Conservation (phyloP, 2,888 invertebrate species). For the Oasisia sp. region DNA sequence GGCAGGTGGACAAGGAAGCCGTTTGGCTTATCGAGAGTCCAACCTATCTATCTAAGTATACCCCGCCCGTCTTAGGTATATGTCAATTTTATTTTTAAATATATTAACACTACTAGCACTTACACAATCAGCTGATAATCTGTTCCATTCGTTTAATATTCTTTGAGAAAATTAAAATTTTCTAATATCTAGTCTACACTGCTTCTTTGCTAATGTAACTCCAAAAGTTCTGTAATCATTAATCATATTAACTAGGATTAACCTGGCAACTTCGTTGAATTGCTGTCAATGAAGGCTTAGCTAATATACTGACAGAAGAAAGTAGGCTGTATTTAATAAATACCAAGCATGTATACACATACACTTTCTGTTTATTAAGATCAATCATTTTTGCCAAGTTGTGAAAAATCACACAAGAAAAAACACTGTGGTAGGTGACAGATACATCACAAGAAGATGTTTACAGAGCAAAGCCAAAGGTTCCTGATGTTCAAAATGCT, state of each 20-base stretch:
- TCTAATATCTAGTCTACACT: too few species aligned
- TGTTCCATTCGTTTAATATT: too few species aligned
- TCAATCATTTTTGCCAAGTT: background rate
- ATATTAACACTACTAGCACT: too few species aligned
- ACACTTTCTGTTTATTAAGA: background rate
- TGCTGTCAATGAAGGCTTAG: background rate
- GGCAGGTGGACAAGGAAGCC: too few species aligned
- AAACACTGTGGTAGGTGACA: background rate
- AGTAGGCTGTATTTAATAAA: background rate
- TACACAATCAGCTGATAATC: too few species aligned
- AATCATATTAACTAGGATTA: background rate
- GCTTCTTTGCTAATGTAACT: too few species aligned
- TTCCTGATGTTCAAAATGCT: background rate
- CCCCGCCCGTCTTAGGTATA: too few species aligned
- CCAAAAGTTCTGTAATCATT: too few species aligned
- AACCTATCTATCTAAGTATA: too few species aligned
- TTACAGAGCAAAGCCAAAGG: background rate
- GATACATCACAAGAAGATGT: background rate
- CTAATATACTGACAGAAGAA: background rate
- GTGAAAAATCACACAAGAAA: background rate
- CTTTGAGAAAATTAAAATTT: too few species aligned
- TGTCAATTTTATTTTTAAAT: too few species aligned
- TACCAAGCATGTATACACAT: background rate
- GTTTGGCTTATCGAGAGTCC: too few species aligned
- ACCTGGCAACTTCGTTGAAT: background rate